phyloP scores from a whole-genome alignment of 1,140 invertebrate genomes.

The Lepidurus packardi region DNA sequence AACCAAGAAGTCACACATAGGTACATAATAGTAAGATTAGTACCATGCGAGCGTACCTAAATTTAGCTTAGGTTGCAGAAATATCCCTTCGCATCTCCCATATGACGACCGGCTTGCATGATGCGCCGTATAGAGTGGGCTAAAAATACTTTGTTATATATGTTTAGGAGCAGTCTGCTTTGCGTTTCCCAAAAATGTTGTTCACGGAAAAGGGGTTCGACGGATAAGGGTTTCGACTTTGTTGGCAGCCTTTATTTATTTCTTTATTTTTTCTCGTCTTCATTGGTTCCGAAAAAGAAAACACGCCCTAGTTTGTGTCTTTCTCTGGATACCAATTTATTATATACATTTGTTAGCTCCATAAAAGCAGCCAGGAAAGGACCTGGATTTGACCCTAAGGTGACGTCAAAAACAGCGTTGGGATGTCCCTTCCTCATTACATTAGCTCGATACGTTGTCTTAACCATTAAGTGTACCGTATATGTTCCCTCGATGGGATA shows the following conservation, averaged over 20 bases:
- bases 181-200: neutral
- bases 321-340: too few relatives aligned
- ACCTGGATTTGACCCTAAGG: too few relatives aligned
- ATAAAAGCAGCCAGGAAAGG: too few relatives aligned
- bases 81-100: neutral
- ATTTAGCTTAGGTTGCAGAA: slow-evolving; percentile 1
- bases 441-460: neutral
- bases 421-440: neutral
- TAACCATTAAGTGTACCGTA: neutral
- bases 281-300: too few relatives aligned
- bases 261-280: too few relatives aligned
- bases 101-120: neutral
- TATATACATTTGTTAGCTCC: too few relatives aligned
- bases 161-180: neutral
- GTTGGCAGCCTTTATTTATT: neutral
- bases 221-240: neutral
- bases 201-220: neutral
- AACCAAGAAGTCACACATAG: too few relatives aligned
- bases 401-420: neutral
- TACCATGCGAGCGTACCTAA: neutral
- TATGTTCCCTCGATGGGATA: neutral
- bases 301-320: too few relatives aligned
- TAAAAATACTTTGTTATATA: neutral
- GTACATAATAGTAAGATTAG: neutral
- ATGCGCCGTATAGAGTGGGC: neutral